Evolutionary conservation across 2,113 vertebrate species (phyloP).

Genomic region (Hemibagrus wyckioides): DNA sequence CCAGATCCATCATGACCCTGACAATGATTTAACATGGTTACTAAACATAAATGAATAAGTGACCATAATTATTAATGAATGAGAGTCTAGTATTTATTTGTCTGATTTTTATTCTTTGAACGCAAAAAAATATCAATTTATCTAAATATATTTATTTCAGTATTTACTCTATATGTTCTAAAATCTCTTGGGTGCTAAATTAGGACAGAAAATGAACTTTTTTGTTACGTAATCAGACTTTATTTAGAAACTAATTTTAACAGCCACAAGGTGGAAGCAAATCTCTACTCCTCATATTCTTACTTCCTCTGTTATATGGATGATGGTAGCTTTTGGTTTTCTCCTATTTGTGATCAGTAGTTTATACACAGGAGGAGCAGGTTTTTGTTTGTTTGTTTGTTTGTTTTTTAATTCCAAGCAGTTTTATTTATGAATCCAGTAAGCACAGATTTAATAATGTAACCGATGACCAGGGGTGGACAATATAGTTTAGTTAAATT

Average conservation of each 20-base stretch:
- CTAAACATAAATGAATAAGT: background rate
- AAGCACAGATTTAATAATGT: background rate
- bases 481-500: background rate
- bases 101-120: background rate
- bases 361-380: background rate
- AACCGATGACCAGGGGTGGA: background rate
- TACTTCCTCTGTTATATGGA: background rate
- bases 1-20: background rate
- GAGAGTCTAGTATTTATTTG: background rate
- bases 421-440: background rate
- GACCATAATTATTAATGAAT: background rate
- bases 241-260: background rate
- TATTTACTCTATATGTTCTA: background rate
- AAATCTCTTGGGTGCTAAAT: background rate
- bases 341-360: background rate
- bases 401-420: background rate
- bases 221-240: background rate
- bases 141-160: background rate
- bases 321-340: background rate
- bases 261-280: slow-evolving; percentile 26
- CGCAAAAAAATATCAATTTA: background rate
- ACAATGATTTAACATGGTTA: background rate
- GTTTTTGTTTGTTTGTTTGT: no score
- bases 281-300: background rate
- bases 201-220: background rate